Evolutionary conservation across 2,113 vertebrate genomes (phyloP), one percentile per base, ranked within the genome.

Genomic region (Nettapus auritus): DNA sequence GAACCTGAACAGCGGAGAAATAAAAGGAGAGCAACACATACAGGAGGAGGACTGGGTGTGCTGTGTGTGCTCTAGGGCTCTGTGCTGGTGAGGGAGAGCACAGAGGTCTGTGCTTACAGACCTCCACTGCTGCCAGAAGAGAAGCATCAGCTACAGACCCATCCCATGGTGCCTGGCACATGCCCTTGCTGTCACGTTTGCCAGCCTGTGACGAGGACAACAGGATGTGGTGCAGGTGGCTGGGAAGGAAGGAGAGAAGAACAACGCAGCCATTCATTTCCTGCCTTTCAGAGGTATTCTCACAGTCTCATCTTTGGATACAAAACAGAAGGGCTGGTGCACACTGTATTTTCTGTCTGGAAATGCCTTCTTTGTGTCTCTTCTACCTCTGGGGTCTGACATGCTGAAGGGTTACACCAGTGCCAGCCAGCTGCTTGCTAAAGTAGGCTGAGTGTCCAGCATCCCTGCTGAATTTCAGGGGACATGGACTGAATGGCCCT

Each of bases 161-260:
- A 67, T 16, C 3, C 0, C 0, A 11, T 8, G 23, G n/a, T 23
- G 44, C 15, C 29, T 60, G 18, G 34, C 66, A 34, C 0, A 0
- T 1, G 2, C 29, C 50, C 25, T 22, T 16, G 23, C 15, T 29
- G 8, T 59, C 17, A 19, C 50, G n/a, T 29, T 4, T 3, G 55
- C n/a, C 42, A 81, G 50, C 52, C 53, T 34, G 34, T 15, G 22
- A 34, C 3, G 4, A 16, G 0, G 4, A 33, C 2, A 2, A 42
- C 1, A 0, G 3, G 53, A 21, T 90, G 67, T 84, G 40, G 75
- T 89, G 78, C 95, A 95, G 87, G 46, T 91, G 83, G 40, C 38
- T 62, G 40, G n/a, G 40, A 73, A 26, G 40, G 22, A 38, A 55
- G 42, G 40, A 28, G 9, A 38, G 19, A 0, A 5, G 42, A 89